These are phyloP conservation scores for Lutraria lutraria DNA, from an alignment of 2,888 invertebrate genomes.

Conservation along the genomic window DNA sequence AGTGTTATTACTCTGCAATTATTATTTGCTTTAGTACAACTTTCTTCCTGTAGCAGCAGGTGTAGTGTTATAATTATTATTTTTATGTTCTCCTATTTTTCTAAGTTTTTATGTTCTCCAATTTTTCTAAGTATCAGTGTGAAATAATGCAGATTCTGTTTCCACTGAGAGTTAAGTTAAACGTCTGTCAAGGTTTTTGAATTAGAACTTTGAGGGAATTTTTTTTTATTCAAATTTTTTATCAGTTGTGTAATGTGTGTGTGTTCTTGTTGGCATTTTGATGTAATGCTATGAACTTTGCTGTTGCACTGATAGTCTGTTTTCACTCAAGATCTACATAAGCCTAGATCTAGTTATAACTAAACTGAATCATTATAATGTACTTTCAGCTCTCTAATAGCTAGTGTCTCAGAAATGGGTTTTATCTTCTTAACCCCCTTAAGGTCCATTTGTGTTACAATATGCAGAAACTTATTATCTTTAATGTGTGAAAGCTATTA, in stretches of 20 bases:
- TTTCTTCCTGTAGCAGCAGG: conserved; percentile 8
- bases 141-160: background rate
- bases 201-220: too few relatives aligned
- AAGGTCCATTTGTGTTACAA: background rate
- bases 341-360: background rate
- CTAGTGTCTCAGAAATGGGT: background rate
- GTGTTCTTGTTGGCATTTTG: too few relatives aligned
- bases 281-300: too few relatives aligned
- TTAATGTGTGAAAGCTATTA: background rate
- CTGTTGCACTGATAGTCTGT: too few relatives aligned
- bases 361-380: background rate
- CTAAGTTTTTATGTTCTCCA: background rate
- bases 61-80: background rate
- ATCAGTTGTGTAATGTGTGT: too few relatives aligned
- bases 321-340: background rate
- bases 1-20: background rate
- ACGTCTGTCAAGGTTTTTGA: too few relatives aligned
- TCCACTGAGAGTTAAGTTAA: too few relatives aligned
- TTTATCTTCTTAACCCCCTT: background rate
- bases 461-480: background rate
- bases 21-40: background rate
- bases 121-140: background rate
- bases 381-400: background rate
- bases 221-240: too few relatives aligned
- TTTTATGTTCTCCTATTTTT: background rate